Percentiles rank a stretch among this genome's conserved stretches.
These are phyloP conservation scores for Myodes glareolus DNA, from an alignment of 2,113 vertebrate species.

Conservation along the genomic window DNA sequence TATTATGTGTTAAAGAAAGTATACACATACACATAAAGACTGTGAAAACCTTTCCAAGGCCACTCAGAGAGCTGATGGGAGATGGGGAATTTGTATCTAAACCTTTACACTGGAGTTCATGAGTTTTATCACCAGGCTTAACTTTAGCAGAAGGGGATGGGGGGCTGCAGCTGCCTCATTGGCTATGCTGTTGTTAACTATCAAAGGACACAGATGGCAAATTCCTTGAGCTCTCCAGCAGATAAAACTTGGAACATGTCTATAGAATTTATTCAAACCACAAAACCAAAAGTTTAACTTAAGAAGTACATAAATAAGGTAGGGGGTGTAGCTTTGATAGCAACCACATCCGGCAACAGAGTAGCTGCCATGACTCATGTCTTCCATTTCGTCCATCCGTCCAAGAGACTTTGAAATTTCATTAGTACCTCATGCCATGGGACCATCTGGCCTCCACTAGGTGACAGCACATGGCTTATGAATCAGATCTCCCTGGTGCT, in stretches of 20 bases:
- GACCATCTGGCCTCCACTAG: slow-evolving; percentile 22
- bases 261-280: neutral
- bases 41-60: neutral
- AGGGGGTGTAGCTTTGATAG: neutral
- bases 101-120: neutral
- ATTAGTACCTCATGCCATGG: neutral
- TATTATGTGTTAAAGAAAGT: neutral
- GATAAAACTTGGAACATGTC: neutral
- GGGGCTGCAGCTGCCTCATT: no score
- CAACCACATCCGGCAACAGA: neutral
- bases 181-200: rapidly evolving
- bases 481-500: neutral
- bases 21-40: neutral
- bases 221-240: neutral
- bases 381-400: neutral
- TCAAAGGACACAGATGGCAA: neutral
- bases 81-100: neutral
- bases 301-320: neutral
- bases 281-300: neutral
- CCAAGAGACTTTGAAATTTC: neutral
- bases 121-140: neutral
- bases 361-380: rapidly evolving
- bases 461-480: neutral
- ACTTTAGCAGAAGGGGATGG: neutral
- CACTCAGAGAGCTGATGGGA: neutral